A percentile compares a stretch with the other conserved stretches of the same genome.
Conservation (phyloP, 1,140 invertebrate genomes). For the Magallana ariakensis region DNA sequence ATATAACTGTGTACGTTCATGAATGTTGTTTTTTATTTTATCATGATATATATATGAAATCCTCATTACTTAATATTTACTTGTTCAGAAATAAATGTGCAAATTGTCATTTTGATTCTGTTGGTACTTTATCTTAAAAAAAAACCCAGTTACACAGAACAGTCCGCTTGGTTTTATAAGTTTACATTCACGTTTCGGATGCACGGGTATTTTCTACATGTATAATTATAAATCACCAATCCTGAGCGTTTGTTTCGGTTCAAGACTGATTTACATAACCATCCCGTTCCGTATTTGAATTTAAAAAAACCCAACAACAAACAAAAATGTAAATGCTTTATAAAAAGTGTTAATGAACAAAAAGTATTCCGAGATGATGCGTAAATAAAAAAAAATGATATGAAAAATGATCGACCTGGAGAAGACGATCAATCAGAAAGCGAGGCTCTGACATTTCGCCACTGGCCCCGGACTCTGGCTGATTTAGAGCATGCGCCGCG, state of each 20-base stretch:
- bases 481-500: constrained; percentile 26
- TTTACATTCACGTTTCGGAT: no score
- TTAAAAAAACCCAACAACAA: no score
- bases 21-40: constrained; percentile 19
- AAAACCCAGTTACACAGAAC: no score
- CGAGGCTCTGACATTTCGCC: constrained; percentile 17
- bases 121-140: no score
- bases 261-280: no score
- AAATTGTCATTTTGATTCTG: neutral
- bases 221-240: no score
- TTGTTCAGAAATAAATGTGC: constrained; percentile 14
- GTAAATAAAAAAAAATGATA: neutral
- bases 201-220: no score
- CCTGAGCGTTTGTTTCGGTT: no score
- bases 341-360: neutral
- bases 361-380: neutral
- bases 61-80: neutral
- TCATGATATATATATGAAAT: constrained; percentile 28
- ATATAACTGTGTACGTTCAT: neutral
- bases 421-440: constrained; percentile 13
- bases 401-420: constrained; percentile 28
- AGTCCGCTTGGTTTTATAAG: no score
- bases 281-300: no score
- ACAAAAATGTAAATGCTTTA: no score
- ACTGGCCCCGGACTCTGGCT: constrained; percentile 8